These are phyloP conservation scores for Arenaria interpres DNA, from an alignment of 2,113 vertebrate genomes.

Conservation along the genomic window DNA sequence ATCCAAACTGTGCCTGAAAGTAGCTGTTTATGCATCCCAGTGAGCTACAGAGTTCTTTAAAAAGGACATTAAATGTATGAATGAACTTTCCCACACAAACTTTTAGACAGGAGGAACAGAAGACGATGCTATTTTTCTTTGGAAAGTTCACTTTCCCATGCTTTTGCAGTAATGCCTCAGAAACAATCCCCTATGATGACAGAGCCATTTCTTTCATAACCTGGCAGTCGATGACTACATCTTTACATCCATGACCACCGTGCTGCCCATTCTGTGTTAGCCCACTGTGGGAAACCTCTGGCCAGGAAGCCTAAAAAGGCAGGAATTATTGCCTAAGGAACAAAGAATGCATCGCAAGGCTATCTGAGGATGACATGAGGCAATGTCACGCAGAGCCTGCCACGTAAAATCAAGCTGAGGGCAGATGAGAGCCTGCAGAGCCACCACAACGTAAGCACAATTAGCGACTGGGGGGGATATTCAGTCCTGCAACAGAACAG, in stretches of 20 bases:
- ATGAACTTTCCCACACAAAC: not conserved
- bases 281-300: not conserved
- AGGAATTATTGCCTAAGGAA: not conserved
- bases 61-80: not conserved
- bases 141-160: not conserved
- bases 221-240: not conserved
- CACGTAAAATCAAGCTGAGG: not conserved
- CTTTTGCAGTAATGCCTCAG: not conserved
- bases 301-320: not conserved
- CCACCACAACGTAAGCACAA: not conserved
- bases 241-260: not conserved
- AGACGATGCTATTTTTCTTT: not conserved
- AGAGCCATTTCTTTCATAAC: not conserved
- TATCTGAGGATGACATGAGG: fast-evolving
- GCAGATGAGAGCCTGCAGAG: not conserved
- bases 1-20: not conserved
- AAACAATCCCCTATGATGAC: not conserved
- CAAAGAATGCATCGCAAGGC: not conserved
- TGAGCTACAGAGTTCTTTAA: not conserved
- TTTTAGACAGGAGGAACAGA: not conserved
- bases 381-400: not conserved
- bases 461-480: not conserved
- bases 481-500: not conserved
- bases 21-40: not conserved
- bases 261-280: fast-evolving